Percentiles rank a stretch among this genome's conserved stretches.
phyloP scores from a whole-genome alignment of 2,888 invertebrate genomes.

The Rhamnusium bicolor region DNA sequence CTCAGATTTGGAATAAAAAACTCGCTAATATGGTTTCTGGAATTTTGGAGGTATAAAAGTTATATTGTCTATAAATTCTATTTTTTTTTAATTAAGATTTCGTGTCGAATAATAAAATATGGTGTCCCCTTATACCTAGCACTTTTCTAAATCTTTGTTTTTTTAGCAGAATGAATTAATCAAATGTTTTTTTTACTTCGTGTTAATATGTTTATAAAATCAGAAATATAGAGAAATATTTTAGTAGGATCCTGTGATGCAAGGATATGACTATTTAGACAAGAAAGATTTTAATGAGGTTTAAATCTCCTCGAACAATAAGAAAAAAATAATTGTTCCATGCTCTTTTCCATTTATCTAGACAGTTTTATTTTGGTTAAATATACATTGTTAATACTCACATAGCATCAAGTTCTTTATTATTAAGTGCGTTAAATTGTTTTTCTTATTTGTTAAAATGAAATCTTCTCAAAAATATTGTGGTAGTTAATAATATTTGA shows the following conservation, averaged over 20 bases:
- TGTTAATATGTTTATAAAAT: too few species aligned
- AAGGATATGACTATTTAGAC: neutral
- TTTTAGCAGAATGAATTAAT: too few species aligned
- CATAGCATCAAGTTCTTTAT: neutral
- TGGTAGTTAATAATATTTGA: neutral
- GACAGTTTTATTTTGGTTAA: slow-evolving; percentile 9
- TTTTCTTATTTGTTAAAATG: neutral
- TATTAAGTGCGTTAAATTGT: neutral
- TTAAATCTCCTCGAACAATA: slow-evolving; percentile 2
- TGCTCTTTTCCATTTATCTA: slow-evolving; percentile 1
- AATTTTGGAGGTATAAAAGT: too few species aligned
- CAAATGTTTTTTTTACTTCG: too few species aligned
- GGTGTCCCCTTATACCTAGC: too few species aligned
- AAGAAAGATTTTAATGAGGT: neutral
- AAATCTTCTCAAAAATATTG: neutral
- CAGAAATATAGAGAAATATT: neutral
- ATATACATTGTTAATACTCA: slow-evolving; percentile 4
- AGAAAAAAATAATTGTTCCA: neutral
- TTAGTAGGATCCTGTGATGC: neutral
- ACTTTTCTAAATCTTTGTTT: too few species aligned
- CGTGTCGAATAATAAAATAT: too few species aligned
- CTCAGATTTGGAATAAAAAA: too few species aligned
- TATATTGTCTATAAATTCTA: too few species aligned
- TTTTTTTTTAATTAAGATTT: too few species aligned
- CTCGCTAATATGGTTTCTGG: too few species aligned